Conservation (phyloP, 35 echinoderm and acorn worm species). For the Patiria miniata region DNA sequence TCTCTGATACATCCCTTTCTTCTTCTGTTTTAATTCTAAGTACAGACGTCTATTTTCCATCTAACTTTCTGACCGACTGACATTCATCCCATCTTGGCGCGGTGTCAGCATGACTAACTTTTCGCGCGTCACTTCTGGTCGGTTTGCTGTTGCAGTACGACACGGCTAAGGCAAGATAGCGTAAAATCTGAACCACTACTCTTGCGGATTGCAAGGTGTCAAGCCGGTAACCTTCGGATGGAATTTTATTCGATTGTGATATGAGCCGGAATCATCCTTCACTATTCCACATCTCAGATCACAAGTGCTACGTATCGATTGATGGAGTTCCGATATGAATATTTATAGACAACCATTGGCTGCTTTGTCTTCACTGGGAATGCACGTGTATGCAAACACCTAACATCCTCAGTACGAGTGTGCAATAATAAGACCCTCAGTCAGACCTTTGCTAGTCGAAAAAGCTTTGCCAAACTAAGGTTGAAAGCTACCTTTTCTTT, state of each 20-base stretch:
- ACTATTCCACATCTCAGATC: not conserved
- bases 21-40: not conserved
- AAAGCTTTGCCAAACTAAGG: too few species aligned
- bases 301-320: slow-evolving; percentile 19
- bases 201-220: not conserved
- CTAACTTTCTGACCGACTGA: slow-evolving; percentile 1
- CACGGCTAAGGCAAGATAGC: not conserved
- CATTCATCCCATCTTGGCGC: not conserved
- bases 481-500: too few species aligned
- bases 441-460: too few species aligned
- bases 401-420: too few species aligned
- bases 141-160: not conserved
- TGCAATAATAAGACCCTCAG: too few species aligned
- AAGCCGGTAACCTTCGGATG: not conserved
- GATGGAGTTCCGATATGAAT: not conserved
- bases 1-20: too few species aligned
- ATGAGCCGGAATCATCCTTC: not conserved
- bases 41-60: not conserved
- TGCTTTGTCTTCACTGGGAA: too few species aligned
- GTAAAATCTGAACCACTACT: not conserved
- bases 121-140: not conserved
- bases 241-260: slow-evolving; percentile 9
- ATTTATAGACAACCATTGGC: not conserved
- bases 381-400: too few species aligned
- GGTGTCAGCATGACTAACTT: slow-evolving; percentile 9